Evolutionary conservation across 2,113 vertebrate species (phyloP).

Genomic region (Microtus oregoni): DNA sequence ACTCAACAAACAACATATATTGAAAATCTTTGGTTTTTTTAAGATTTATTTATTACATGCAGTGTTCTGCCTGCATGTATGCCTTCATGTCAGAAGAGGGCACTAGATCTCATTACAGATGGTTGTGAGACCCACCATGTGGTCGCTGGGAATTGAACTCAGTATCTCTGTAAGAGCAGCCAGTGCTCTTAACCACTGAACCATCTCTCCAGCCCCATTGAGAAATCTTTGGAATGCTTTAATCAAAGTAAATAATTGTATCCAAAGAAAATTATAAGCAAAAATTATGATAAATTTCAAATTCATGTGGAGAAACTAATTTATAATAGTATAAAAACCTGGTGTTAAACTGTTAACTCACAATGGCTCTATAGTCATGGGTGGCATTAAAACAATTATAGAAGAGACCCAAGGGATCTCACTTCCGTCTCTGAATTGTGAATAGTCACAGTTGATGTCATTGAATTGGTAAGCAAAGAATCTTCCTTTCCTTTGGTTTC

Average conservation of each 20-base stretch:
- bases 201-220: background rate
- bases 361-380: background rate
- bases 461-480: background rate
- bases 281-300: background rate
- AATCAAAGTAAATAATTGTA: background rate
- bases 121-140: too few relatives aligned
- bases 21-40: background rate
- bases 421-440: background rate
- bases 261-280: background rate
- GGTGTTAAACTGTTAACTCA: background rate
- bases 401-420: fast-evolving
- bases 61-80: too few relatives aligned
- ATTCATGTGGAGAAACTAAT: background rate
- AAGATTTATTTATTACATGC: too few relatives aligned
- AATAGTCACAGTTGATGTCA: background rate
- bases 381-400: too few relatives aligned
- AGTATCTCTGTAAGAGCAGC: too few relatives aligned
- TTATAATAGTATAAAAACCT: background rate
- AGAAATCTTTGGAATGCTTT: background rate
- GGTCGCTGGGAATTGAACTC: too few relatives aligned
- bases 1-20: background rate
- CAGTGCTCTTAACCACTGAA: too few relatives aligned
- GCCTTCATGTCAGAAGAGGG: too few relatives aligned
- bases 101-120: too few relatives aligned
- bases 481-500: background rate